Conservation (phyloP, 1,140 invertebrate species). For the Philopotamus ludificatus region DNA sequence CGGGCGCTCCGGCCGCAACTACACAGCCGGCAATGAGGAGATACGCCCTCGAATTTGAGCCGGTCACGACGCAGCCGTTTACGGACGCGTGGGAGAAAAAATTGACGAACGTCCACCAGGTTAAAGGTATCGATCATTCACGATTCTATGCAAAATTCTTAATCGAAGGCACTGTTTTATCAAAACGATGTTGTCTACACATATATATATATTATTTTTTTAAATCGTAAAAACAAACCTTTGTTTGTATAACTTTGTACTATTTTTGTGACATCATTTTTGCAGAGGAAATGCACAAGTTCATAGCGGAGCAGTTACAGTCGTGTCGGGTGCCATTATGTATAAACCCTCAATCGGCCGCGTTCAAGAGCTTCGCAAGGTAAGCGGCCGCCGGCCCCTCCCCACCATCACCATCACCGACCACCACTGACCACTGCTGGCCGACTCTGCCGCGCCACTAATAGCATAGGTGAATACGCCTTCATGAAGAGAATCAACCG, state of each 20-base stretch:
- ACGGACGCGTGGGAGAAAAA: conserved; percentile 94
- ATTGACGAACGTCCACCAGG: conserved; percentile 86
- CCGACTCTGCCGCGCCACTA: conserved; percentile 22
- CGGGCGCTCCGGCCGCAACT: conserved; percentile 3
- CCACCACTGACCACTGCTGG: conserved; percentile 47
- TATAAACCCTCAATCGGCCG: conserved; percentile 98
- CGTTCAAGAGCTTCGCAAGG: conserved; percentile 99
- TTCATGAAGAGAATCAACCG: conserved; percentile 42
- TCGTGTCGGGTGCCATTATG: conserved; percentile 93
- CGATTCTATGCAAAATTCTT: no score
- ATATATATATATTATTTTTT: not conserved
- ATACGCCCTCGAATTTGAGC: conserved; percentile 92
- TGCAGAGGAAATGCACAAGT: conserved; percentile 97
- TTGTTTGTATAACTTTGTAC: not conserved
- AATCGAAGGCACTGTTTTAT: no score
- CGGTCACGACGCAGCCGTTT: conserved; percentile 82
- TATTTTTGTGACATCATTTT: conserved; percentile 37
- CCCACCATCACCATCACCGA: conserved; percentile 49
- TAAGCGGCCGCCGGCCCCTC: conserved; percentile 62
- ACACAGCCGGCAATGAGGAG: conserved; percentile 64
- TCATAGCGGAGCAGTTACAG: conserved; percentile 94
- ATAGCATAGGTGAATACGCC: conserved; percentile 41
- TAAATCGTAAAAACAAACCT: not conserved
- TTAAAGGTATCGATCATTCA: conserved; percentile 86
- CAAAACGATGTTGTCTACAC: not conserved